Evolutionary conservation across 92 coral and sea anemone genomes (phyloP).

Genomic region (Montipora capitata): DNA sequence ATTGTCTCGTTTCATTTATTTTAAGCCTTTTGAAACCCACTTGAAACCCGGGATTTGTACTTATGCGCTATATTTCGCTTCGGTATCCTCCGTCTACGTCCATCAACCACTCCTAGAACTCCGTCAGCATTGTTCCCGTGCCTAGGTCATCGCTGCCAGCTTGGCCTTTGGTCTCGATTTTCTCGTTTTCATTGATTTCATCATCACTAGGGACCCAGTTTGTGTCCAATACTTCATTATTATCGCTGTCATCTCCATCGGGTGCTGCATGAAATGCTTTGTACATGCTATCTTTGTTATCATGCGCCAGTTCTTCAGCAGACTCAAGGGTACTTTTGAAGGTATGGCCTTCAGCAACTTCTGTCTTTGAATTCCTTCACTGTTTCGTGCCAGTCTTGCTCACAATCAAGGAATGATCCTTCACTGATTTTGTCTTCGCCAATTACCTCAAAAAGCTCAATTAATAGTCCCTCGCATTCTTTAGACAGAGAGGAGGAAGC

Average conservation of each 20-base stretch:
- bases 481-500: neutral
- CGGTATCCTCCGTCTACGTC: conserved; percentile 73
- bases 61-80: conserved; percentile 54
- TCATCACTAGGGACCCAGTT: conserved; percentile 63
- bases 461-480: conserved; percentile 48
- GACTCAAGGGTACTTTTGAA: conserved; percentile 53
- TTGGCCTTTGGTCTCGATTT: conserved; percentile 4
- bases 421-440: conserved; percentile 63
- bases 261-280: conserved; percentile 28
- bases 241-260: conserved; percentile 58
- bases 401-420: conserved; percentile 42
- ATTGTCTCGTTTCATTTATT: conserved; percentile 1
- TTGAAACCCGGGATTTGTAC: conserved; percentile 65
- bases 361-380: conserved; percentile 9
- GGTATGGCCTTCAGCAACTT: conserved; percentile 29
- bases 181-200: conserved; percentile 25
- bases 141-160: conserved; percentile 17
- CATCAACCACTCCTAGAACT: conserved; percentile 56
- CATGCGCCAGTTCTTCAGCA: conserved; percentile 40
- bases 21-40: conserved; percentile 53
- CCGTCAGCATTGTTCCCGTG: conserved; percentile 37
- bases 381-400: conserved; percentile 37
- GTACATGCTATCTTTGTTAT: conserved; percentile 6
- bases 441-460: conserved; percentile 63
- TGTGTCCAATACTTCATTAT: conserved; percentile 60